Evolutionary conservation across 2,113 vertebrate species (phyloP).

Genomic region (Mugil cephalus): DNA sequence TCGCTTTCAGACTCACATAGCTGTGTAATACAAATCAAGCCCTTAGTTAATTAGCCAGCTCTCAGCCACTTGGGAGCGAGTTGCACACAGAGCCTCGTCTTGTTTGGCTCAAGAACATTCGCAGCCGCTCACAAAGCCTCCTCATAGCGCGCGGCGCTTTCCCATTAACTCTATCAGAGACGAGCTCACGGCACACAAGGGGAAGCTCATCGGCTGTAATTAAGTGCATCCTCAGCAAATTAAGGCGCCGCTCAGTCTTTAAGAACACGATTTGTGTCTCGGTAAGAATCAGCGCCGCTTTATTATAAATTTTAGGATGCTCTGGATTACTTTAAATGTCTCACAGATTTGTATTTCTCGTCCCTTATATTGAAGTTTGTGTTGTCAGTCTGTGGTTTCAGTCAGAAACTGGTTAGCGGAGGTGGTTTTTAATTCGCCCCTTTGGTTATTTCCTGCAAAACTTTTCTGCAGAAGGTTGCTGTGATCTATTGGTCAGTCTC

Average conservation of each 20-base stretch:
- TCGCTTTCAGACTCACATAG: slow-evolving; percentile 31
- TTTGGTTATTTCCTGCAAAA: background rate
- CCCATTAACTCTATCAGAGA: slow-evolving; percentile 36
- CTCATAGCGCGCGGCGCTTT: slow-evolving; percentile 31
- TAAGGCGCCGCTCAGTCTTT: background rate
- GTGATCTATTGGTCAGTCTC: background rate
- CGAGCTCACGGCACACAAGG: slow-evolving; percentile 40
- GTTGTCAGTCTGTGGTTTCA: background rate
- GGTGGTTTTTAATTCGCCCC: background rate
- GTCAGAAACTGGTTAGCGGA: background rate
- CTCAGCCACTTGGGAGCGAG: slow-evolving; percentile 34
- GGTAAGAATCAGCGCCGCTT: background rate
- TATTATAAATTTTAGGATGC: background rate
- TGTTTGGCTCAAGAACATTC: slow-evolving; percentile 67
- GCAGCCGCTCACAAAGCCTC: slow-evolving; percentile 50
- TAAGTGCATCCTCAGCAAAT: slow-evolving; percentile 50
- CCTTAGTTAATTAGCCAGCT: slow-evolving; percentile 54
- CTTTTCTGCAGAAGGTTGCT: background rate
- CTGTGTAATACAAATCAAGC: slow-evolving; percentile 53
- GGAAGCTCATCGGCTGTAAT: slow-evolving; percentile 46
- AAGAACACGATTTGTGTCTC: background rate
- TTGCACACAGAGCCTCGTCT: slow-evolving; percentile 37
- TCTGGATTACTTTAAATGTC: background rate
- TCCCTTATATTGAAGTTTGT: no score
- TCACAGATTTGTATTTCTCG: background rate